phyloP scores from a whole-genome alignment of 2,888 invertebrate species.

The Cerastoderma edule region DNA sequence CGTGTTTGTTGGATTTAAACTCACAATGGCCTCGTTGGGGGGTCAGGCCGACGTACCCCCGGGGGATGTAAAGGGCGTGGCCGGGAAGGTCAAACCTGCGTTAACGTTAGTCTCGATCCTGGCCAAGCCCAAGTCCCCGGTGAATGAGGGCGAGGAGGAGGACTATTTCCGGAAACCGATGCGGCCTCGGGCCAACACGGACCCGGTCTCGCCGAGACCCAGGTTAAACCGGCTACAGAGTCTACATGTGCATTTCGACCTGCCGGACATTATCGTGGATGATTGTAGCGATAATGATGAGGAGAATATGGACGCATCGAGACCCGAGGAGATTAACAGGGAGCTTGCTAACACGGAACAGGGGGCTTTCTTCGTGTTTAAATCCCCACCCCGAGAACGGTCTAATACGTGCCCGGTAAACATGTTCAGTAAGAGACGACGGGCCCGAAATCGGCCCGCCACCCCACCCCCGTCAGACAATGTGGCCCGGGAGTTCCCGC shows the following conservation, averaged over 20 bases:
- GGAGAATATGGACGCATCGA: slow-evolving; percentile 36
- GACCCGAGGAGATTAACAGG: slow-evolving; percentile 45
- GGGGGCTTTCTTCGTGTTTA: slow-evolving; percentile 61
- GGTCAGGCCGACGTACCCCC: too few relatives aligned
- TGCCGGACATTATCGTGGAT: slow-evolving; percentile 60
- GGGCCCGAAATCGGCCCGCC: slow-evolving; percentile 21
- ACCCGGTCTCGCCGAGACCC: slow-evolving; percentile 52
- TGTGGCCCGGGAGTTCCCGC: slow-evolving; percentile 35
- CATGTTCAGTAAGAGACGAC: slow-evolving; percentile 44
- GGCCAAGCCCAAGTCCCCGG: background rate
- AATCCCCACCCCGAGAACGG: slow-evolving; percentile 56
- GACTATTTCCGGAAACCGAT: slow-evolving; percentile 37
- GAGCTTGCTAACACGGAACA: slow-evolving; percentile 53
- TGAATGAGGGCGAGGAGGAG: slow-evolving; percentile 36
- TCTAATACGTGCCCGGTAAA: slow-evolving; percentile 57
- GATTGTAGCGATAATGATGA: slow-evolving; percentile 59
- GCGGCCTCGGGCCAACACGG: slow-evolving; percentile 58
- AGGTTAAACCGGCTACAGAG: slow-evolving; percentile 14
- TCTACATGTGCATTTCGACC: slow-evolving; percentile 54
- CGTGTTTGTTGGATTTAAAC: too few relatives aligned
- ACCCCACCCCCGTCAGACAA: slow-evolving; percentile 49
- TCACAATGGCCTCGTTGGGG: too few relatives aligned
- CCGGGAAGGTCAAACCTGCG: too few relatives aligned
- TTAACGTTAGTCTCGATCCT: too few relatives aligned
- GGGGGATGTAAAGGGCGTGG: too few relatives aligned